Percentiles rank a stretch among this genome's conserved stretches.
phyloP scores from a whole-genome alignment of 2,113 vertebrate species.

The rabbit (Oryctolagus cuniculus) region DNA sequence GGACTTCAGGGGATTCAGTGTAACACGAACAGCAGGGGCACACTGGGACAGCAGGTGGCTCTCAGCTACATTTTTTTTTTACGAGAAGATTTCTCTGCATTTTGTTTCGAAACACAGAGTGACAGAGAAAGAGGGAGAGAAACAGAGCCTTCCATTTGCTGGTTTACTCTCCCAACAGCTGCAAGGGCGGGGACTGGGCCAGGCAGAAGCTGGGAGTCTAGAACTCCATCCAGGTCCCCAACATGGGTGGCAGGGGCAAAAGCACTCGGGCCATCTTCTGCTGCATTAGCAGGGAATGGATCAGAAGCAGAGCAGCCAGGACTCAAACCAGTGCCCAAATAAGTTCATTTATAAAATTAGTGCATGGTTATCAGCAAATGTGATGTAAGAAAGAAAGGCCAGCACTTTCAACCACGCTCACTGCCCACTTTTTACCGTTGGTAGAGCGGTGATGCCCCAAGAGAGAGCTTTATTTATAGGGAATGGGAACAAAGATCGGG shows the following conservation, averaged over 20 bases:
- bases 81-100: too few relatives aligned
- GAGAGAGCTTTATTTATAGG: not conserved
- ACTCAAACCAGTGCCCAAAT: not conserved
- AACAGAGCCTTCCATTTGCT: too few relatives aligned
- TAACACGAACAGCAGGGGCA: not conserved
- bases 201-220: too few relatives aligned
- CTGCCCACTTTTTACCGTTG: not conserved
- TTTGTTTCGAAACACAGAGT: too few relatives aligned
- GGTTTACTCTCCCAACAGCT: too few relatives aligned
- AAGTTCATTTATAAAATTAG: not conserved
- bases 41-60: not conserved
- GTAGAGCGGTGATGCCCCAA: not conserved
- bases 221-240: too few relatives aligned
- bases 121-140: too few relatives aligned
- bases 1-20: not conserved
- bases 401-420: not conserved
- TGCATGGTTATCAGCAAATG: not conserved
- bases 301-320: too few relatives aligned
- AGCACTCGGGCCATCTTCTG: too few relatives aligned
- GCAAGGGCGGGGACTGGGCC: too few relatives aligned
- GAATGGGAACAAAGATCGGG: not conserved
- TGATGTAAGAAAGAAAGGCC: not conserved
- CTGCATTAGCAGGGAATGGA: too few relatives aligned
- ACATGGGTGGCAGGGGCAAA: too few relatives aligned
- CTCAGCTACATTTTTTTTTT: not conserved